Percentiles rank a stretch among this genome's conserved stretches.
Conservation (phyloP, 2,113 vertebrate genomes). For the Mus spicilegus region DNA sequence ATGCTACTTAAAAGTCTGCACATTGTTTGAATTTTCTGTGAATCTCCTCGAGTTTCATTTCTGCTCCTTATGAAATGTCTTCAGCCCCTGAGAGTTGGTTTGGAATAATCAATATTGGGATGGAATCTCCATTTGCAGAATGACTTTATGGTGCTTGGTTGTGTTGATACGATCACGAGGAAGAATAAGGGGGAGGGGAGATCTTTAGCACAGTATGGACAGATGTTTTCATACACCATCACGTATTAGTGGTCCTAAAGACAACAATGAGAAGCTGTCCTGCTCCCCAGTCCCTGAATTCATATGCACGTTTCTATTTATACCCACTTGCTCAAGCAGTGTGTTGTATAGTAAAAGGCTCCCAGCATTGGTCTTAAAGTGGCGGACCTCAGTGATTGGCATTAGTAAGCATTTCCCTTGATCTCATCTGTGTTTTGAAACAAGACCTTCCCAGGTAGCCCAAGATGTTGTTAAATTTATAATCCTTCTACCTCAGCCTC, state of each 20-base stretch:
- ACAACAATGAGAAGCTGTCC: neutral
- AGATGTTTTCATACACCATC: constrained; percentile 43
- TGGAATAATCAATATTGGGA: constrained; percentile 4
- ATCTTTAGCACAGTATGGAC: neutral
- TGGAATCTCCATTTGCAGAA: constrained; percentile 3
- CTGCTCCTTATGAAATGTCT: constrained; percentile 40
- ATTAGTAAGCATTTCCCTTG: neutral
- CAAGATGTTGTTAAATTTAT: neutral
- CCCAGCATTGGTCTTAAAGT: neutral
- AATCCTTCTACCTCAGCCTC: neutral
- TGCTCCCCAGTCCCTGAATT: neutral
- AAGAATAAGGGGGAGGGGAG: neutral
- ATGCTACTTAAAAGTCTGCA: constrained; percentile 37
- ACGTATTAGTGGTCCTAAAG: neutral
- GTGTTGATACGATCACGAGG: neutral
- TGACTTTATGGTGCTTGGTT: neutral
- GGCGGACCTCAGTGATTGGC: neutral
- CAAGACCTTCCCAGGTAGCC: neutral
- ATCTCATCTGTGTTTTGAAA: neutral
- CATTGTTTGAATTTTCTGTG: constrained; percentile 38
- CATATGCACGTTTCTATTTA: neutral
- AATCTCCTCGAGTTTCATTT: constrained; percentile 17
- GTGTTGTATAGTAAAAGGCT: neutral
- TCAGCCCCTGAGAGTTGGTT: constrained; percentile 31
- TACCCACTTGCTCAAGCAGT: neutral